Conservation (phyloP, 2,113 vertebrate genomes). For the Anser cygnoides region DNA sequence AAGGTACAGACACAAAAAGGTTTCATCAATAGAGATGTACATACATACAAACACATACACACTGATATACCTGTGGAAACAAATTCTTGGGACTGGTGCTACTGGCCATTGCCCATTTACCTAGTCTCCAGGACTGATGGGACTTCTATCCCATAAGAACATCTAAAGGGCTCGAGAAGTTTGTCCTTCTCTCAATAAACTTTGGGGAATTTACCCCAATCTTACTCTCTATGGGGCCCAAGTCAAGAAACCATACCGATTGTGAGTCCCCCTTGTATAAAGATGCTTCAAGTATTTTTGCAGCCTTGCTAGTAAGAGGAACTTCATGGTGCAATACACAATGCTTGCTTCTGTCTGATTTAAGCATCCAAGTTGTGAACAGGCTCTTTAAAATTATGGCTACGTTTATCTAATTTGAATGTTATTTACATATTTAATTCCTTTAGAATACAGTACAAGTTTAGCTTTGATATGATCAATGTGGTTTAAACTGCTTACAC, state of each 20-base stretch:
- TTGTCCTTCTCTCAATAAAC: background rate
- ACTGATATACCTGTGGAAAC: background rate
- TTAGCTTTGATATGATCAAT: background rate
- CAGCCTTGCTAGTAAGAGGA: background rate
- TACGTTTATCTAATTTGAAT: background rate
- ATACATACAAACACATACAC: background rate
- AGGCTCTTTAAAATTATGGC: background rate
- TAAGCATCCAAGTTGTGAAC: background rate
- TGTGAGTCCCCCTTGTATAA: background rate
- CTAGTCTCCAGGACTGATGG: background rate
- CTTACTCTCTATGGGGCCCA: background rate
- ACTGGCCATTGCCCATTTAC: background rate
- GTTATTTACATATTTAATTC: background rate
- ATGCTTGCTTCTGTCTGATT: background rate
- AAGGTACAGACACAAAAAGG: background rate
- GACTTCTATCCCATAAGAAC: background rate
- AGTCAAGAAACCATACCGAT: background rate
- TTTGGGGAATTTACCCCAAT: background rate
- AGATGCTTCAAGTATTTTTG: background rate
- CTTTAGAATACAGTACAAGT: background rate
- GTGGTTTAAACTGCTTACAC: background rate
- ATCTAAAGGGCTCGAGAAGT: background rate
- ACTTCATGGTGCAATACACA: background rate
- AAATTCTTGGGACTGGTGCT: background rate
- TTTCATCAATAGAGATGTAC: background rate